These are phyloP conservation scores for Montipora sp. DNA, from an alignment of 64 coral and sea anemone species.

Conservation along the genomic window DNA sequence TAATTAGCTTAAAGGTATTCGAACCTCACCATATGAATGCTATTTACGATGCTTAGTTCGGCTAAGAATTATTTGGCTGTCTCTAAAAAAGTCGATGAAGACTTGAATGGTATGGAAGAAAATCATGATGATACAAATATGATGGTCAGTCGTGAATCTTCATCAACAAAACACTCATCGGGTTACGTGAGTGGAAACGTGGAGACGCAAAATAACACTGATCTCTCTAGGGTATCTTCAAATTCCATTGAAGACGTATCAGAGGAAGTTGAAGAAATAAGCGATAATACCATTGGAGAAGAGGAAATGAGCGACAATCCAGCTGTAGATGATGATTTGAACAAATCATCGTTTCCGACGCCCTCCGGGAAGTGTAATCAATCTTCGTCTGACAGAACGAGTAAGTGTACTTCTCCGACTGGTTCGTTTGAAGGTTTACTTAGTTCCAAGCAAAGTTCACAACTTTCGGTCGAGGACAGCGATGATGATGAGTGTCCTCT, in stretches of 20 bases:
- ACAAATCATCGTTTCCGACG: no score
- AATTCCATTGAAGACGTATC: background rate
- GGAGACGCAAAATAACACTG: background rate
- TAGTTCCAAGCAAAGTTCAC: background rate
- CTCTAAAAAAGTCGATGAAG: conserved; percentile 10
- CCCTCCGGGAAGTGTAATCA: background rate
- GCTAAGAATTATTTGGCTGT: conserved; percentile 25
- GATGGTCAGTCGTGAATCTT: background rate
- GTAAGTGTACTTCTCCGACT: background rate
- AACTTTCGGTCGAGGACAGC: conserved; percentile 12
- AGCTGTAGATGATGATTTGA: background rate
- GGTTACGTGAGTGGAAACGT: background rate
- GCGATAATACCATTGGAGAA: background rate
- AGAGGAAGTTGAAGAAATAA: background rate
- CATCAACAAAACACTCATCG: background rate
- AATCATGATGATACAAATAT: background rate
- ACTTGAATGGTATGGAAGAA: conserved; percentile 13
- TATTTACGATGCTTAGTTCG: conserved; percentile 28
- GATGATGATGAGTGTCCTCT: conserved; percentile 31
- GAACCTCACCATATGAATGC: conserved; percentile 32
- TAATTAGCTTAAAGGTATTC: background rate
- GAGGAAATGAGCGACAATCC: background rate
- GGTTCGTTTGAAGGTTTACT: conserved; percentile 22
- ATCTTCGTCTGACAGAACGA: conserved; percentile 8
- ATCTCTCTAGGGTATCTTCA: background rate